Percentiles rank a stretch among this genome's conserved stretches.
phyloP scores from a whole-genome alignment of 2,113 vertebrate species.

The Perognathus longimembris region DNA sequence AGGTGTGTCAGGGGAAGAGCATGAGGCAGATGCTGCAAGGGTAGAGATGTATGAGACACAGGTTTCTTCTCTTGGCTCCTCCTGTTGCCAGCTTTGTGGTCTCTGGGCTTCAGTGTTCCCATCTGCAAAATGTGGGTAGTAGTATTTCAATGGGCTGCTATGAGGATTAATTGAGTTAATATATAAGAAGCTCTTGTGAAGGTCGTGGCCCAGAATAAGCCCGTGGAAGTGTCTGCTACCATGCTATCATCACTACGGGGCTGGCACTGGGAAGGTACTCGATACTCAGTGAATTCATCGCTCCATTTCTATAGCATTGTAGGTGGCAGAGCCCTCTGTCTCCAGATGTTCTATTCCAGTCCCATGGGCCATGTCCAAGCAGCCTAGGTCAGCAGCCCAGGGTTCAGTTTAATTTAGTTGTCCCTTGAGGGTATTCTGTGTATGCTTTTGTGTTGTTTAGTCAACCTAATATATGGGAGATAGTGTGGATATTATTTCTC shows the following conservation, averaged over 20 bases:
- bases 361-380: not conserved
- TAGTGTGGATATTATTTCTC: not conserved
- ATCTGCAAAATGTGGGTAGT: not conserved
- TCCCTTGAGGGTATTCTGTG: not conserved
- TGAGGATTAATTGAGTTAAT: not conserved
- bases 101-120: not conserved
- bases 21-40: not conserved
- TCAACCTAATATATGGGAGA: not conserved
- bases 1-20: not conserved
- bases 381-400: not conserved
- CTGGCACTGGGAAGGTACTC: fast-evolving
- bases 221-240: not conserved
- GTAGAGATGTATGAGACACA: not conserved
- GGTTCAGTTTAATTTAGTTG: not conserved
- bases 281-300: not conserved
- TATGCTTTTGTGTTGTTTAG: not conserved
- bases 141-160: not conserved
- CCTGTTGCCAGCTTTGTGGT: no score
- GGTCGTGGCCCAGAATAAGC: not conserved
- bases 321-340: not conserved
- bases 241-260: fast-evolving
- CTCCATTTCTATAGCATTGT: not conserved
- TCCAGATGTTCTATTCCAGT: not conserved
- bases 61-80: not conserved
- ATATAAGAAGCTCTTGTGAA: not conserved